Base-by-base conservation (phyloP, 2,888 invertebrate species). In the Plusia festucae region DNA sequence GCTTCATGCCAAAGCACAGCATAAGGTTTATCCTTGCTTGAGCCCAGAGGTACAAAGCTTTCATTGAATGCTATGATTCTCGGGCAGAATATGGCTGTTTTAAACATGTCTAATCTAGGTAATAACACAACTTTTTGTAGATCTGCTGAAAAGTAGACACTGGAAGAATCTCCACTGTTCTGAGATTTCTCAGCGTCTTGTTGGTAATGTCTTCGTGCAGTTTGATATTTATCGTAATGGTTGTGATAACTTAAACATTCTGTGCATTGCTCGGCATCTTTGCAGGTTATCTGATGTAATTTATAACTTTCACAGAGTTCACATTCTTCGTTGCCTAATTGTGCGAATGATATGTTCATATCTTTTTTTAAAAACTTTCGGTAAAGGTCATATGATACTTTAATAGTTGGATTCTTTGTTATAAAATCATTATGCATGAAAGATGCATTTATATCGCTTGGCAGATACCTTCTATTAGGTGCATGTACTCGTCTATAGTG, bases 291-390 rank as follows among this genome's bases (percentile, higher is more conserved):
- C 32, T 63, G 49, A 56, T 61, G 61, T 27, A 66, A 20, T 57
- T 40, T 40, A 6, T 54, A 54, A 6, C 30, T 40, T 49, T 60
- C 61, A 58, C 67, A 70, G 54, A 46, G 24, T 44, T 73, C 70
- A 52, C 68, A 69, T 58, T 73, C 72, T 66, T 73, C 68, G 20
- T 73, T 59, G n/a, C 68, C 68, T 20, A 73, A 46, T 15, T 63
- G 55, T 5, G 73, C 54, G 60, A 70, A 70, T 9, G 69, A 73
- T 53, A 73, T 73, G 34, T 70, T 73, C 58, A 70, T 55, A 34
- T 56, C 34, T 53, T 58, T 72, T 34, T 57, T 57, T 57, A 46
- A 46, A 16, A 57, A 18, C 27, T 62, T 54, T 13, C 61, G 58
- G 57, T 66, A 61, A 13, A 58, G 53, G 49, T 70, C 65, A 53